Evolutionary conservation across 2,888 invertebrate genomes (phyloP), one percentile per base, ranked within the genome.

Genomic region (Drosophila birchii): DNA sequence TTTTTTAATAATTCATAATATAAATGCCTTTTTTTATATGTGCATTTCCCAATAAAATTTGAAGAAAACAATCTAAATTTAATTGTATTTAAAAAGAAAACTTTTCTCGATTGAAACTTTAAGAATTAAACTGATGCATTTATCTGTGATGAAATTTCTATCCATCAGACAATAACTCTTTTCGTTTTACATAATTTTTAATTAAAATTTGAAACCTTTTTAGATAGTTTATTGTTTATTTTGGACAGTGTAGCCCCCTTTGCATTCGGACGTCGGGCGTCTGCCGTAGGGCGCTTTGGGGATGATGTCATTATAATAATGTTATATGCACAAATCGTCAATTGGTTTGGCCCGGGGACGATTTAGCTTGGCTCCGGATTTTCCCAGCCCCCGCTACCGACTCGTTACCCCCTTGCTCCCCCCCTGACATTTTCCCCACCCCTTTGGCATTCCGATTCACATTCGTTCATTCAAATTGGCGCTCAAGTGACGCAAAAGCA

Each of bases 271-370:
- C 34, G 11, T 18, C 43, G 57, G 57, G 23, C 18, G 56, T 41
- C 32, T 61, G 60, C 57, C 60, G 41, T 32, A 43, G 36, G 32
- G 44, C 53, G 45, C 45, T 59, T 18, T 11, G 41, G 43, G 41
- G 34, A 57, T 84, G 82, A 85, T 75, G 78, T 76, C 83, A 86
- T 87, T 85, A 87, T 81, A 78, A 60, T 58, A 78, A 79, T 68
- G 69, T 60, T 79, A 64, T 76, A 76, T 64, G 76, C 77, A 77
- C 70, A 79, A 79, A 79, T 81, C 80, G 75, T 62, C 76, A 75
- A 78, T 78, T 75, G 78, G 63, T 78, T 73, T 55, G 55, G 51
- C 45, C 57, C 29, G 56, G 26, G 57, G 29, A 58, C 57, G 51
- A 47, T 56, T 68, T 47, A 36, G 39, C 68, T 23, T 29, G 45